Base-by-base conservation (phyloP, 2,113 vertebrate genomes). In the Odontesthes bonariensis region DNA sequence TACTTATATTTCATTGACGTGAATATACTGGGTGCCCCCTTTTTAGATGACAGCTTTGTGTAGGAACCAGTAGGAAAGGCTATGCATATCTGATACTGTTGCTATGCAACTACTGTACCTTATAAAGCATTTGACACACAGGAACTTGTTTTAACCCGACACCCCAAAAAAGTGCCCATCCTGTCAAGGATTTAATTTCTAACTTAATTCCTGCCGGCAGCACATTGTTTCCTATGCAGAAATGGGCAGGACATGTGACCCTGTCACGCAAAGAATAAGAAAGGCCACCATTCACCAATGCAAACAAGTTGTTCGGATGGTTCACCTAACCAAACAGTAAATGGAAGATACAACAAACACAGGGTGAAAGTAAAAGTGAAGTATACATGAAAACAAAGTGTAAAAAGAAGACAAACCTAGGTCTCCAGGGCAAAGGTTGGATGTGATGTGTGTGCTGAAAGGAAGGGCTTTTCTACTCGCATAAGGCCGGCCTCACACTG, bases 51-150 rank as follows among this genome's bases (percentile, higher is more conserved):
- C 17, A 32, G 56, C 47, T 74, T 54, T 47, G 33, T 62, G 65
- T 6, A 71, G 35, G 32, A 70, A 64, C 9, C 46, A 42, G 64
- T 38, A 10, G 27, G 8, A 81, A 83, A 79, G 19, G 53, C 31
- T 44, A 10, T 35, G 27, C 14, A 5, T 38, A 47, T 17, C 60
- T 70, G 66, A 66, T 56, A 51, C 61, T 62, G 82, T 80, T 83
- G 88, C 75, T 81, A 86, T 75, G 84, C 82, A 77, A 83, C 77
- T 57, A 75, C 33, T 54, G 2, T 23, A n/a, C 47, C 22, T 40
- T 65, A 63, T 60, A 61, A 78, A 49, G n/a, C 2, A 55, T 75
- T 63, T 65, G 33, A 66, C 65, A 61, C 65, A 46, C 11, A 16
- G 27, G 27, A 66, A 54, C 53, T 63, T 62, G 17, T 27, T 82